phyloP scores from a whole-genome alignment of 2,113 vertebrate genomes.

The Catharus bicknelli region DNA sequence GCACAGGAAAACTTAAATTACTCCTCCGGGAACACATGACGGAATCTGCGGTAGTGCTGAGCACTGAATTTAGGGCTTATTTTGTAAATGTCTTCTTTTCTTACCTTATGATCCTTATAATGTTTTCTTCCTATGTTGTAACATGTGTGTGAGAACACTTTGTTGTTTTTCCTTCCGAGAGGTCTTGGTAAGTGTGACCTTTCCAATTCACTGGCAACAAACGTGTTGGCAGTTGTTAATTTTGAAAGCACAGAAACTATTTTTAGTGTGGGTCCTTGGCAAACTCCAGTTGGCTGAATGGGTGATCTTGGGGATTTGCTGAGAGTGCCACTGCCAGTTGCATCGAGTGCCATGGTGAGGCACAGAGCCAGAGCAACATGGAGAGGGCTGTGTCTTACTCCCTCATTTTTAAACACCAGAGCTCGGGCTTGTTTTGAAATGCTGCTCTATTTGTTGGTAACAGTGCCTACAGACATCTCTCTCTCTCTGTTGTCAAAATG shows the following conservation, averaged over 20 bases:
- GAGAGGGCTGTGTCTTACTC: neutral
- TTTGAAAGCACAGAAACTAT: neutral
- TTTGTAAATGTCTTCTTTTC: constrained; percentile 8
- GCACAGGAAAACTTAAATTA: neutral
- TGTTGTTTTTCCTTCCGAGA: neutral
- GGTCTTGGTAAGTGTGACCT: neutral
- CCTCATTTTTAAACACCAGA: fast-evolving
- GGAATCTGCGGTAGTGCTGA: neutral
- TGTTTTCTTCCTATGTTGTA: neutral
- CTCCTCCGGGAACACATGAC: fast-evolving
- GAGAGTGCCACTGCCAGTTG: neutral
- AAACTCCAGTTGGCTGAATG: neutral
- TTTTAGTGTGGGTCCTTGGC: neutral
- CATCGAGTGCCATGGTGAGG: fast-evolving
- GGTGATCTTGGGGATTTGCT: neutral
- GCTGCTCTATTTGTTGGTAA: neutral
- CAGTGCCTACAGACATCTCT: neutral
- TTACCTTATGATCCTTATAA: neutral
- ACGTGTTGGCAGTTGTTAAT: neutral
- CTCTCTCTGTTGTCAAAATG: neutral
- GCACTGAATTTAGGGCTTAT: constrained; percentile 9
- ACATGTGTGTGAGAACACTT: neutral
- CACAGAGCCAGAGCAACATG: neutral
- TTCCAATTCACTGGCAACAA: neutral
- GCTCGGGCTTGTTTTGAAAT: neutral